Evolutionary conservation across 2,113 vertebrate genomes (phyloP).

Genomic region (Shinisaurus crocodilurus): DNA sequence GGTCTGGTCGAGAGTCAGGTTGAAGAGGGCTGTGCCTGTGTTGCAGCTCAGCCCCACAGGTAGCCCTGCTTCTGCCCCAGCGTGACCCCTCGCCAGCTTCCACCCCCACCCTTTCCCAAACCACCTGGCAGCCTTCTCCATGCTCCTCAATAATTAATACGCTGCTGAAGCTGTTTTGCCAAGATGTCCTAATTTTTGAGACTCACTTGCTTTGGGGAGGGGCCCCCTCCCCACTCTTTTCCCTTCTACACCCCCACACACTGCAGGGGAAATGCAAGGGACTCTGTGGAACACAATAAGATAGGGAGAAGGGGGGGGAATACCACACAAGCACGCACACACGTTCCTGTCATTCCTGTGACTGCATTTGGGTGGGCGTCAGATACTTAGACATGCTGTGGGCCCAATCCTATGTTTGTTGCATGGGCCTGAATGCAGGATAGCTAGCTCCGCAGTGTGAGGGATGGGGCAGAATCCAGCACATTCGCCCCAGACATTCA

Average conservation of each 20-base stretch:
- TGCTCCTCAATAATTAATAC: conserved; percentile 34
- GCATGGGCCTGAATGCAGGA: neutral
- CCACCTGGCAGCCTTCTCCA: conserved; percentile 21
- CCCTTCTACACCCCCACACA: neutral
- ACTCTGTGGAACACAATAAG: neutral
- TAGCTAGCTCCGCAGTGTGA: neutral
- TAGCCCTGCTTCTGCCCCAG: neutral
- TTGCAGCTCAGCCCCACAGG: too few species aligned
- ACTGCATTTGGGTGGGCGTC: neutral
- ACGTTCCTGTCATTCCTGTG: neutral
- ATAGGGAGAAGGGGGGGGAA: too few species aligned
- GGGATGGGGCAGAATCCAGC: neutral
- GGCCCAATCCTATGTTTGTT: neutral
- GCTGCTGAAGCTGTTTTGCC: conserved; percentile 29
- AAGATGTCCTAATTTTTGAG: conserved; percentile 37
- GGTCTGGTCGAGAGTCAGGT: neutral
- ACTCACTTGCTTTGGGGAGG: neutral
- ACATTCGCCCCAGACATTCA: neutral
- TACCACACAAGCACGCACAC: too few species aligned
- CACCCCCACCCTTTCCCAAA: neutral
- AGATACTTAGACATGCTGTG: neutral
- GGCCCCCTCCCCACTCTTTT: neutral
- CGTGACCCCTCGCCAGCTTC: neutral
- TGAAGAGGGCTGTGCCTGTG: neutral
- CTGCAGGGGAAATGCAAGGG: neutral